These are phyloP conservation scores for Bombus sibiricus DNA, from an alignment of 1,140 invertebrate species.

Conservation along the genomic window DNA sequence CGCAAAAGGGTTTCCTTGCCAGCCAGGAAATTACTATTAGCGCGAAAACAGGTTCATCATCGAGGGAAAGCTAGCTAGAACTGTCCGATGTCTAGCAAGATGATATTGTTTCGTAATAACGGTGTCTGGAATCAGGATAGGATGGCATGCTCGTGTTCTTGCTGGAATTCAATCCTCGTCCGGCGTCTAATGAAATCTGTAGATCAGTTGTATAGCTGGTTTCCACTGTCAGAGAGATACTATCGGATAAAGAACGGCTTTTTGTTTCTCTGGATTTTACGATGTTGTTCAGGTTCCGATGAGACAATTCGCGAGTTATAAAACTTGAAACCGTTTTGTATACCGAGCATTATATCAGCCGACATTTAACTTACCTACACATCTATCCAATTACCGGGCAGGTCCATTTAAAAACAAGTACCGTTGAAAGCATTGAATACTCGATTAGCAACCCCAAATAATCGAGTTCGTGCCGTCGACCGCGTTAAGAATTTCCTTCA, in stretches of 20 bases:
- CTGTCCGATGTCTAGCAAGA: background rate
- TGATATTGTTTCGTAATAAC: constrained; percentile 27
- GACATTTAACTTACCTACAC: background rate
- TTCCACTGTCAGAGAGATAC: constrained; percentile 31
- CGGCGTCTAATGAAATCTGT: constrained; percentile 36
- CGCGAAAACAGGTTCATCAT: constrained; percentile 51
- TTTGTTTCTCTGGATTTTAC: background rate
- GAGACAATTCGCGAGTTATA: background rate
- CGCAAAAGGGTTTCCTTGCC: constrained; percentile 33
- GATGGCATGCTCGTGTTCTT: constrained; percentile 25
- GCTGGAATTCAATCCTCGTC: constrained; percentile 47
- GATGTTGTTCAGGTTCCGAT: background rate
- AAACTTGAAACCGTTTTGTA: background rate
- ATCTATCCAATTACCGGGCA: background rate
- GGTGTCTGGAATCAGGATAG: background rate
- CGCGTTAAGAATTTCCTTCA: constrained; percentile 45
- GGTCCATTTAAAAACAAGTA: background rate
- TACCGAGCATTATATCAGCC: background rate
- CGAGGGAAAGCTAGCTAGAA: constrained; percentile 9
- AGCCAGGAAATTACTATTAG: constrained; percentile 51
- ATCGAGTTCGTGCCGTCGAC: background rate
- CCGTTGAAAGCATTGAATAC: constrained; percentile 19
- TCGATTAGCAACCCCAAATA: constrained; percentile 2
- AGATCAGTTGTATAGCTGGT: constrained; percentile 23
- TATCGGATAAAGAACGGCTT: background rate